These are phyloP conservation scores for Okapia johnstoni DNA, from an alignment of 2,113 vertebrate species.

Conservation along the genomic window DNA sequence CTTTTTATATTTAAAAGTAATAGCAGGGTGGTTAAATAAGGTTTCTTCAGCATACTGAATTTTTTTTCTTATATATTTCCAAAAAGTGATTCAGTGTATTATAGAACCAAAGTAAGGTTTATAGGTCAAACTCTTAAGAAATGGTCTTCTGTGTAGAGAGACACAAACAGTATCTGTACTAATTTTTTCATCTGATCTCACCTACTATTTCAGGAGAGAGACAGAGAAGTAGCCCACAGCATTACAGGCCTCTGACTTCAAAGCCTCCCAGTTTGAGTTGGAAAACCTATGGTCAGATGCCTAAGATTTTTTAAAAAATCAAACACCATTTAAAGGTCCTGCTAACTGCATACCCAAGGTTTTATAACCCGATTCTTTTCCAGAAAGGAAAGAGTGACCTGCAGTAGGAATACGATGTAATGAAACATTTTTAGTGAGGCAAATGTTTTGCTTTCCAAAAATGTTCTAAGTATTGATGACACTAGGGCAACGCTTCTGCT, in stretches of 20 bases:
- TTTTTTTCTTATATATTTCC: constrained; percentile 17
- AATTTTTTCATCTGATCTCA: constrained; percentile 62
- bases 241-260: constrained; percentile 49
- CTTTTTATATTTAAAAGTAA: constrained; percentile 22
- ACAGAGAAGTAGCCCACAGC: not conserved
- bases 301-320: constrained; percentile 31
- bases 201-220: constrained; percentile 51
- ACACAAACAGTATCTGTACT: constrained; percentile 35
- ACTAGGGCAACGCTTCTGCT: not conserved
- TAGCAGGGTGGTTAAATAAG: not conserved
- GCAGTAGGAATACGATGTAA: not conserved
- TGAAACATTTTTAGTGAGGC: constrained; percentile 15
- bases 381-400: constrained; percentile 28
- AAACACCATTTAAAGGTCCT: constrained; percentile 46
- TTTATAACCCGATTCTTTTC: constrained; percentile 49
- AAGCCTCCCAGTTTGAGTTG: constrained; percentile 60
- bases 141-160: constrained; percentile 41
- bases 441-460: constrained; percentile 17
- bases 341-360: constrained; percentile 22
- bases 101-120: constrained; percentile 24
- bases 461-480: not conserved
- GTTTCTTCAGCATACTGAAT: not conserved
- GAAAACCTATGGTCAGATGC: constrained; percentile 58
- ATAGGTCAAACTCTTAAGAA: constrained; percentile 40
- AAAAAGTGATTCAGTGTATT: not conserved